A percentile compares a stretch with the other conserved stretches of the same genome.
phyloP scores from a whole-genome alignment of 2,888 invertebrate species.

The Athetis lepigone region DNA sequence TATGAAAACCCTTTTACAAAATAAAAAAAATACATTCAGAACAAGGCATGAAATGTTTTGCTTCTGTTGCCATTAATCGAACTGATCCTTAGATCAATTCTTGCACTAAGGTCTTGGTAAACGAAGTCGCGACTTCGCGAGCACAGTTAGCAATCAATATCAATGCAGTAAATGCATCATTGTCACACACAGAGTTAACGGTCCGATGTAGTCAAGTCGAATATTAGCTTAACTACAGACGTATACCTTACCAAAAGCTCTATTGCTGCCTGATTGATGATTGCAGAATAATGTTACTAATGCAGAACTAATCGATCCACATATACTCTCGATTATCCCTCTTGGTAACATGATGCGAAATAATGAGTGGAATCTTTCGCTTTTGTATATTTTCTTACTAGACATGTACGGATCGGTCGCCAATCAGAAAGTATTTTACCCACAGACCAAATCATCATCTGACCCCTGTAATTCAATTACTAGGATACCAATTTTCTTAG shows the following conservation, averaged over 20 bases:
- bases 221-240: neutral
- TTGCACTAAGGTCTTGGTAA: too few species aligned
- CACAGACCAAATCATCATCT: conserved; percentile 34
- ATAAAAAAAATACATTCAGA: too few species aligned
- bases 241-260: neutral
- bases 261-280: neutral
- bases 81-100: too few species aligned
- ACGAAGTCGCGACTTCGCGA: too few species aligned
- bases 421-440: conserved; percentile 27
- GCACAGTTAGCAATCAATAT: neutral
- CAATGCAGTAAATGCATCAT: neutral
- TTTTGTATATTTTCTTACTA: conserved; percentile 6
- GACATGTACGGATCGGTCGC: conserved; percentile 7
- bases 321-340: neutral
- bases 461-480: conserved; percentile 45
- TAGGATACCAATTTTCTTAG: conserved; percentile 24
- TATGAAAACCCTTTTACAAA: too few species aligned
- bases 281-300: conserved; percentile 32
- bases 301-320: neutral
- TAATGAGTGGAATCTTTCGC: conserved; percentile 10
- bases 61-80: too few species aligned
- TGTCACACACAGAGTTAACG: neutral
- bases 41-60: too few species aligned
- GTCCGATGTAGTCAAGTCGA: neutral
- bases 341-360: conserved; percentile 3